phyloP scores from a whole-genome alignment of 1,140 invertebrate genomes.

The Ceratina calcarata region DNA sequence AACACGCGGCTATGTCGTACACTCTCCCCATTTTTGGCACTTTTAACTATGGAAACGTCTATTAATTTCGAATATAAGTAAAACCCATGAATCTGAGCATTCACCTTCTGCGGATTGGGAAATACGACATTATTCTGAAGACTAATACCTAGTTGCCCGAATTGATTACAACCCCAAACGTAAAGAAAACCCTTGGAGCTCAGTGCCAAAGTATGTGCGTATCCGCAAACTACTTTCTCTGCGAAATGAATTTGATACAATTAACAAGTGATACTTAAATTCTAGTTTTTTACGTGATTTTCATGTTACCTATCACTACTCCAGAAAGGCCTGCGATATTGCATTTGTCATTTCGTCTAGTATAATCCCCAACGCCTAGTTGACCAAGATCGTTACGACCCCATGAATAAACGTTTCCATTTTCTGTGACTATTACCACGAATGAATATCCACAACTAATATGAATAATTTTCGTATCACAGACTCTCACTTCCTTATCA shows the following conservation, averaged over 20 bases:
- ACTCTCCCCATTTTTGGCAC: conserved; percentile 79
- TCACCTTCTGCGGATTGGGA: conserved; percentile 80
- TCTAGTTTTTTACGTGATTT: not conserved
- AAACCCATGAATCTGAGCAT: not conserved
- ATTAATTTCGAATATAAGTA: not conserved
- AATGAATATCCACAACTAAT: conserved; percentile 86
- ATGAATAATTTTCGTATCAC: conserved; percentile 79
- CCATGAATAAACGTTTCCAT: conserved; percentile 86
- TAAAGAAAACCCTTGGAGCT: conserved; percentile 84
- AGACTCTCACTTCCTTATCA: too few species aligned
- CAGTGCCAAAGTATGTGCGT: conserved; percentile 85
- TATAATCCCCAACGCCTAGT: too few species aligned
- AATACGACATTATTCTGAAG: too few species aligned
- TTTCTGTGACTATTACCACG: conserved; percentile 83
- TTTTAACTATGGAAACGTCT: conserved; percentile 54
- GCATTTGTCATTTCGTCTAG: conserved; percentile 82
- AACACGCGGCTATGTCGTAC: conserved; percentile 84
- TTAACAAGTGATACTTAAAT: not conserved
- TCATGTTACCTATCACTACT: conserved; percentile 80
- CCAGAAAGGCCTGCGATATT: conserved; percentile 79
- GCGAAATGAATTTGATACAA: conserved; percentile 25
- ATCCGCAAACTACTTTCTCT: conserved; percentile 85
- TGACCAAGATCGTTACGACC: conserved; percentile 86
- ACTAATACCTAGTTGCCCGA: conserved; percentile 84
- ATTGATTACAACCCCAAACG: conserved; percentile 85